A percentile compares a stretch with the other conserved stretches of the same genome.
phyloP scores from a whole-genome alignment of 2,113 vertebrate species.

The Asarcornis scutulata region DNA sequence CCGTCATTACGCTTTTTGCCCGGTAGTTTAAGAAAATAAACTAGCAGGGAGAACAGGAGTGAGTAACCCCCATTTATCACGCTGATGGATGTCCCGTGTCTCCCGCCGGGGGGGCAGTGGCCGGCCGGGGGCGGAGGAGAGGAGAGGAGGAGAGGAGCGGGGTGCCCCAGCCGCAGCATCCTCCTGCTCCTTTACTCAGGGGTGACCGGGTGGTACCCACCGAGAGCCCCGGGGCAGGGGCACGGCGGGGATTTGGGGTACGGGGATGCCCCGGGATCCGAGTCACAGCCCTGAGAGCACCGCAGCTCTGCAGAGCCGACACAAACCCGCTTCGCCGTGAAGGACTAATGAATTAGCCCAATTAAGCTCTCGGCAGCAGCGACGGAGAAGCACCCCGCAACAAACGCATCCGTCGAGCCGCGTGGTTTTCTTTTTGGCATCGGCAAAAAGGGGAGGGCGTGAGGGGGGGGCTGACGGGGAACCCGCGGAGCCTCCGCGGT shows the following conservation, averaged over 20 bases:
- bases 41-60: slow-evolving; percentile 33
- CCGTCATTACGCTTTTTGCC: slow-evolving; percentile 29
- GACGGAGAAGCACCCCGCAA: background rate
- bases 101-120: background rate
- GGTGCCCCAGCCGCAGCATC: background rate
- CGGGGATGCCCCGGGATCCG: background rate
- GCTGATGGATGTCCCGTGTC: slow-evolving; percentile 26
- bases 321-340: background rate
- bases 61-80: slow-evolving; percentile 43
- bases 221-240: background rate
- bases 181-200: background rate
- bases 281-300: background rate
- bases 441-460: background rate
- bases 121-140: background rate
- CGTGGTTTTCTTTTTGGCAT: background rate
- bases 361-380: background rate
- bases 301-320: background rate
- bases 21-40: slow-evolving; percentile 69
- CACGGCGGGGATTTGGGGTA: background rate
- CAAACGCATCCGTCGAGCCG: fast-evolving
- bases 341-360: fast-evolving
- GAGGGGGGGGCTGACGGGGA: background rate
- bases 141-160: background rate
- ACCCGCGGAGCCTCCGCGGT: background rate
- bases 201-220: too few species aligned